Conservation (phyloP, 2,888 invertebrate species). For the Cerastis rubricosa region DNA sequence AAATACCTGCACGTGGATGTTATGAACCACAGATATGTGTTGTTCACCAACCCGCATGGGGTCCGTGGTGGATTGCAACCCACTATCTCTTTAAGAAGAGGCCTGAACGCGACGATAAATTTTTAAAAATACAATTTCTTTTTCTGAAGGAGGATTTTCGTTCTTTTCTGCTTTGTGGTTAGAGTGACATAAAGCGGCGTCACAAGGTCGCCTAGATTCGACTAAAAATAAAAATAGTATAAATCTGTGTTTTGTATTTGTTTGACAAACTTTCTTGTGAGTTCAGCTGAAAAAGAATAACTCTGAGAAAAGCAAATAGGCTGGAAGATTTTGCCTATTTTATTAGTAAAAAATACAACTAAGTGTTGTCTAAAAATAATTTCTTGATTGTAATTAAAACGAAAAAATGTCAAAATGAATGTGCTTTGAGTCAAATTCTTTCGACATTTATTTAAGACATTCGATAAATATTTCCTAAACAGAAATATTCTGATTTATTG, state of each 20-base stretch:
- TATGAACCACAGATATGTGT: background rate
- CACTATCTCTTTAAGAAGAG: no score
- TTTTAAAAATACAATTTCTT: no score
- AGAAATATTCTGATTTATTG: no score
- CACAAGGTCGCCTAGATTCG: slow-evolving; percentile 49
- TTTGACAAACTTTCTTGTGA: slow-evolving; percentile 9
- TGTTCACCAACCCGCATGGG: background rate
- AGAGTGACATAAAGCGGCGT: slow-evolving; percentile 20
- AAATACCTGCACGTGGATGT: background rate
- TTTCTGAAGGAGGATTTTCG: background rate
- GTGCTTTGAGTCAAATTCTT: background rate
- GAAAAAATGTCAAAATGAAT: background rate
- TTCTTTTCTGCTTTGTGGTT: slow-evolving; percentile 3
- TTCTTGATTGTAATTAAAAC: background rate
- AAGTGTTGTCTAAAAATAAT: background rate
- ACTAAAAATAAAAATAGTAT: slow-evolving; percentile 31
- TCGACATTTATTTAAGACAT: background rate
- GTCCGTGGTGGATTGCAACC: background rate
- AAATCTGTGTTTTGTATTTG: slow-evolving; percentile 16
- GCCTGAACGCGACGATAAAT: background rate
- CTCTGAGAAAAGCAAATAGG: background rate
- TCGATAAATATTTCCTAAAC: background rate
- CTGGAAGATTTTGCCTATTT: no score
- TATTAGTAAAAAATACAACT: background rate
- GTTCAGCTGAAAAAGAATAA: background rate